A percentile compares a stretch with the other conserved stretches of the same genome.
phyloP scores from a whole-genome alignment of 2,888 invertebrate species.

The Lacanobia oleracea region DNA sequence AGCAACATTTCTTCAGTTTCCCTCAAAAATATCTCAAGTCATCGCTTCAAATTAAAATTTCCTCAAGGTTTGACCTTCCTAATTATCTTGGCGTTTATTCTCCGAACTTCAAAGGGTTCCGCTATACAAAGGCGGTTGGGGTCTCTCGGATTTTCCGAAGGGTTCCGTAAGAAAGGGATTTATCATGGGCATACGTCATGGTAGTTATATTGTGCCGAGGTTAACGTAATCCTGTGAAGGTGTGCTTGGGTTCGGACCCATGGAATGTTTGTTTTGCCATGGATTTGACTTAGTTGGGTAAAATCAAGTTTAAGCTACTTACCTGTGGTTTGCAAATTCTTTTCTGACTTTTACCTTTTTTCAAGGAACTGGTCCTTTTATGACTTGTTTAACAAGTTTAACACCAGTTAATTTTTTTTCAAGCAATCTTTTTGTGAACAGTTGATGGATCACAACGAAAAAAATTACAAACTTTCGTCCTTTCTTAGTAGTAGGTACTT shows the following conservation, averaged over 20 bases:
- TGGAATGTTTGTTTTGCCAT: conserved; percentile 33
- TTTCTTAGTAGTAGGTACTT: too few relatives aligned
- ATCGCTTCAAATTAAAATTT: conserved; percentile 52
- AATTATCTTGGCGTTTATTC: conserved; percentile 52
- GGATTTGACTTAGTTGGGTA: conserved; percentile 18
- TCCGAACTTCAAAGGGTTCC: conserved; percentile 48
- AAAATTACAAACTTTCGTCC: too few relatives aligned
- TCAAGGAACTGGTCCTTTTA: not conserved
- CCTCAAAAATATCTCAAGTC: conserved; percentile 32
- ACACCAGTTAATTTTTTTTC: too few relatives aligned
- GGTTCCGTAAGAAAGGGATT: conserved; percentile 57
- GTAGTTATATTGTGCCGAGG: conserved; percentile 33
- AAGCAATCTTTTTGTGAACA: too few relatives aligned
- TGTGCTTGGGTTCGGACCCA: conserved; percentile 3
- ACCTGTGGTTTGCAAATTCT: not conserved
- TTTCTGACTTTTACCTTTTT: not conserved
- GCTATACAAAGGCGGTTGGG: conserved; percentile 35
- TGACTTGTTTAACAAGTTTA: not conserved
- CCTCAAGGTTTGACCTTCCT: conserved; percentile 39
- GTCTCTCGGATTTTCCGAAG: conserved; percentile 35
- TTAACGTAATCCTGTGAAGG: conserved; percentile 46
- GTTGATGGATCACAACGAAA: too few relatives aligned
- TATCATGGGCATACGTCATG: conserved; percentile 49
- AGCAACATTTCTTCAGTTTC: conserved; percentile 13
- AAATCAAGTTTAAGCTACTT: not conserved